Evolutionary conservation across 2,888 invertebrate genomes (phyloP).

Genomic region (Lamproptera curius): DNA sequence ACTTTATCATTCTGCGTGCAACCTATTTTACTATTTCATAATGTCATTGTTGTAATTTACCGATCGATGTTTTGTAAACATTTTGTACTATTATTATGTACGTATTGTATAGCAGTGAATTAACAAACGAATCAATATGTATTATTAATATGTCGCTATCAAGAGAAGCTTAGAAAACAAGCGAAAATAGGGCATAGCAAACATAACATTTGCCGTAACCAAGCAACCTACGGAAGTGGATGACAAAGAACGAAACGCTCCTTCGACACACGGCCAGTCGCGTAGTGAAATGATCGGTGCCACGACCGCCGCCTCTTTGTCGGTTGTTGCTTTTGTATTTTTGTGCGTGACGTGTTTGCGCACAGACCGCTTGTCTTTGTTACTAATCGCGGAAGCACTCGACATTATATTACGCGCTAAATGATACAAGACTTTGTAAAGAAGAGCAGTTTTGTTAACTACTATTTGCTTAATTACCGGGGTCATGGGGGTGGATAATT

Average conservation of each 20-base stretch:
- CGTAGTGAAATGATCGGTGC: neutral
- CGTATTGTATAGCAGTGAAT: too few relatives aligned
- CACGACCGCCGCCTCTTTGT: constrained; percentile 1
- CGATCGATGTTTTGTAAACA: too few relatives aligned
- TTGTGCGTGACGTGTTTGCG: constrained; percentile 1
- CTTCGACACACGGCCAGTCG: neutral
- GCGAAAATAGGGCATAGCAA: neutral
- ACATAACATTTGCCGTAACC: neutral
- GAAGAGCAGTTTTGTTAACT: neutral
- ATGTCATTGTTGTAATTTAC: too few relatives aligned
- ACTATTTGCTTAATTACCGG: neutral
- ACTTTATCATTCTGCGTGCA: too few relatives aligned
- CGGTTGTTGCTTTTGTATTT: neutral
- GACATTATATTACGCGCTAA: neutral
- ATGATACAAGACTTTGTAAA: too few relatives aligned
- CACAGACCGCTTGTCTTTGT: constrained; percentile 2
- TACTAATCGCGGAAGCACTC: neutral
- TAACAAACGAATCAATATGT: too few relatives aligned
- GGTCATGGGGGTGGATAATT: neutral
- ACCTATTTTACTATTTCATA: too few relatives aligned
- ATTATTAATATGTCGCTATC: too few relatives aligned
- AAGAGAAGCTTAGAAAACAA: too few relatives aligned
- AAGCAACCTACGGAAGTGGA: neutral
- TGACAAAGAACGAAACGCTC: neutral
- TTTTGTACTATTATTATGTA: too few relatives aligned